Conservation (phyloP, 2,888 invertebrate species). For the Dynastes hyllus region DNA sequence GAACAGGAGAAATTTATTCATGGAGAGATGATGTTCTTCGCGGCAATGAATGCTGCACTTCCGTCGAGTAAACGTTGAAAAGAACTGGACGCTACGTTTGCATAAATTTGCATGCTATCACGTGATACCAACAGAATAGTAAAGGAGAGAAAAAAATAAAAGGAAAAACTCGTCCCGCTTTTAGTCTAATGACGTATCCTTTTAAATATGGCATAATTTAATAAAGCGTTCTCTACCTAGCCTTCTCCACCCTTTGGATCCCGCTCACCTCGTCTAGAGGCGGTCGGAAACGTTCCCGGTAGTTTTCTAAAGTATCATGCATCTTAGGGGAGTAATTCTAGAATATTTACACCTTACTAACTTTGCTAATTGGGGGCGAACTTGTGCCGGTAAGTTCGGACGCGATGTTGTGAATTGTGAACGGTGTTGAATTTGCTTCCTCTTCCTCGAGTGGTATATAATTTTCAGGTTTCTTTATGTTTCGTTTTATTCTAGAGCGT, state of each 20-base stretch:
- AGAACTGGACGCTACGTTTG: conserved; percentile 11
- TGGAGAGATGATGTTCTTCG: not conserved
- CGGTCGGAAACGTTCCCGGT: not conserved
- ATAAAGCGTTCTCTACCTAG: not conserved
- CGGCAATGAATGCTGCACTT: not conserved
- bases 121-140: not conserved
- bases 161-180: not conserved
- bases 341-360: conserved; percentile 22
- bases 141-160: not conserved
- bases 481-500: too few relatives aligned
- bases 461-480: too few relatives aligned
- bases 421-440: not conserved
- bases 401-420: not conserved
- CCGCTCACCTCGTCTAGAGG: not conserved
- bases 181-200: conserved; percentile 19
- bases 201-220: conserved; percentile 31
- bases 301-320: not conserved
- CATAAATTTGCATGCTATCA: conserved; percentile 22
- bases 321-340: not conserved
- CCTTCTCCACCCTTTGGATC: too few relatives aligned
- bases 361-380: conserved; percentile 12
- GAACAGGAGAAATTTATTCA: conserved; percentile 13
- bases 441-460: not conserved
- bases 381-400: not conserved
- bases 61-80: conserved; percentile 6